phyloP scores from a whole-genome alignment of 2,113 vertebrate genomes.

The Dicerorhinus sumatrensis region DNA sequence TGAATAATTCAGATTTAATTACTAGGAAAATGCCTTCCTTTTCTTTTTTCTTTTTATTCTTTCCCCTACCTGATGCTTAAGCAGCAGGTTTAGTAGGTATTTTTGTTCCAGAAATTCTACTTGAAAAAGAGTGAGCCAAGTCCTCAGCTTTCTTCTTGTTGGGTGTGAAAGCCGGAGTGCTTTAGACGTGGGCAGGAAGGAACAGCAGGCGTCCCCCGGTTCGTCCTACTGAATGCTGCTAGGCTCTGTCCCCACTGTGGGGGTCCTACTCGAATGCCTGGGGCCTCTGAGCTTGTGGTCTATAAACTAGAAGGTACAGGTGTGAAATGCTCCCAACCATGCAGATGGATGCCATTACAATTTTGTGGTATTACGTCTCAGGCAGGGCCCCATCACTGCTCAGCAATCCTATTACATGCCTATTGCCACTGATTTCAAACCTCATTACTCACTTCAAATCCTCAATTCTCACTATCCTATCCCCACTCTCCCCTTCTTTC shows the following conservation, averaged over 20 bases:
- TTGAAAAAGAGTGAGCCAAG: constrained; percentile 59
- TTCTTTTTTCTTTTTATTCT: constrained; percentile 59
- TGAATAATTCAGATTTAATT: constrained; percentile 82
- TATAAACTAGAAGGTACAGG: not conserved
- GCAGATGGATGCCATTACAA: not conserved
- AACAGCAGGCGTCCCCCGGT: not conserved
- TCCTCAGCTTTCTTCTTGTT: not conserved
- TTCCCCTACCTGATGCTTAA: constrained; percentile 53
- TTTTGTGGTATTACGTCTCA: not conserved
- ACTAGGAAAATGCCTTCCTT: constrained; percentile 70
- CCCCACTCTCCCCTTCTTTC: not conserved
- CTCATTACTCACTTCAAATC: not conserved
- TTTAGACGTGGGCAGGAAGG: not conserved
- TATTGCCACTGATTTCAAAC: constrained; percentile 6
- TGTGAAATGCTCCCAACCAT: not conserved
- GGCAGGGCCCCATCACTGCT: not conserved
- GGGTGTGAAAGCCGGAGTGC: not conserved
- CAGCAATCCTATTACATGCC: constrained; percentile 18
- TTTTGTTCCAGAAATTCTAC: constrained; percentile 72
- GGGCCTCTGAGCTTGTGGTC: not conserved
- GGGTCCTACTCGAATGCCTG: not conserved
- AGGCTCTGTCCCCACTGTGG: fast-evolving
- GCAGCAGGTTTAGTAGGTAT: constrained; percentile 69
- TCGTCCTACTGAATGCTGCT: not conserved
- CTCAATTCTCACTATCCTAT: not conserved